phyloP scores from a whole-genome alignment of 2,797 vertebrate species.

The Pangasius djambal region DNA sequence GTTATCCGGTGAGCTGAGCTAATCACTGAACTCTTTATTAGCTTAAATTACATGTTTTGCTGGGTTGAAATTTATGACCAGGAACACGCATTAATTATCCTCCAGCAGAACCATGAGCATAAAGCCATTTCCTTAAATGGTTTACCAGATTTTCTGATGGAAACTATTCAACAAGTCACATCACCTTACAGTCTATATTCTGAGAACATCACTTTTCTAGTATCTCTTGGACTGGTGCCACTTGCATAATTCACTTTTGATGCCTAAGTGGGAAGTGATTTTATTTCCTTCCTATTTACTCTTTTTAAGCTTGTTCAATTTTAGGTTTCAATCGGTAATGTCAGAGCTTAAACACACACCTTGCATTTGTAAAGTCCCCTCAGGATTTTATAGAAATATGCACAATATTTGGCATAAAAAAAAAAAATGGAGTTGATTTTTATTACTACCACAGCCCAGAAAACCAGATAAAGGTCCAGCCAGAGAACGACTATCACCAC shows the following conservation, averaged over 20 bases:
- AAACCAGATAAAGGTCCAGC: background rate
- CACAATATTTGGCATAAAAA: background rate
- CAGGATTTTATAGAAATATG: background rate
- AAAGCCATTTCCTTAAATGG: background rate
- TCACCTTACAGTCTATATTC: background rate
- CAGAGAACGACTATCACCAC: no score
- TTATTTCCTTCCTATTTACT: background rate
- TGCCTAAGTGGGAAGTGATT: background rate
- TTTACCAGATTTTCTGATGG: background rate
- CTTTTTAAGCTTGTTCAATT: background rate
- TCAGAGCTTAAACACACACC: background rate
- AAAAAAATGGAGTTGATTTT: background rate
- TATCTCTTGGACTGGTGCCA: background rate
- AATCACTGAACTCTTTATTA: constrained; percentile 28
- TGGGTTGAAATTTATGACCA: constrained; percentile 17
- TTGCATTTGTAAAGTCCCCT: background rate
- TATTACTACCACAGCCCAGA: background rate
- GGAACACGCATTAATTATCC: constrained; percentile 11
- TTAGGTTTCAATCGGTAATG: background rate
- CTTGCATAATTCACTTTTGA: background rate
- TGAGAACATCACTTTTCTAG: background rate
- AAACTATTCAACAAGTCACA: background rate
- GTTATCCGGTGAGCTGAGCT: constrained; percentile 19
- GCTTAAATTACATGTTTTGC: constrained; percentile 19
- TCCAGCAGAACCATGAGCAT: background rate